Base-by-base conservation (phyloP, 2,113 vertebrate genomes). In the Sitta europaea region DNA sequence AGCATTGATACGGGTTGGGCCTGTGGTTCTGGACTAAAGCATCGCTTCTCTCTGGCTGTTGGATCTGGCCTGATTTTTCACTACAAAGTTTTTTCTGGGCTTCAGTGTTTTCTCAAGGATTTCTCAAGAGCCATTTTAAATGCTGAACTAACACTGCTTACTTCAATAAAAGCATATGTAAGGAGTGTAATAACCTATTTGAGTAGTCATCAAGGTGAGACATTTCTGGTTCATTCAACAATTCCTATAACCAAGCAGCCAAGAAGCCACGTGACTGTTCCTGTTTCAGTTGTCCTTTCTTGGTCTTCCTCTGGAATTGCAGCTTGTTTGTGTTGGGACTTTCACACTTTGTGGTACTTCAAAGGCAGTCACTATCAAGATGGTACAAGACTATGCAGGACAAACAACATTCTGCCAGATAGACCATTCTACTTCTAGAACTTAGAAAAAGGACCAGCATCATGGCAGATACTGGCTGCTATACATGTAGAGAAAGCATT, bases 1-100 rank as follows among this genome's bases (percentile, higher is more conserved):
- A 13, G 27, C 45, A 14, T 10, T 1, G 2, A 0, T 43, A 15
- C 1, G 17, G 25, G 12, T 25, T 81, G 47, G 31, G 36, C 7
- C 5, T 45, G 17, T 3, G 2, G 10, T 2, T 9, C 15, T 7
- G 14, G 24, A 61, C 22, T 66, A 61, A 11, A 10, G 21, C 20
- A 23, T 79, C 2, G 1, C 13, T n/a, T 71, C 17, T 71, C 15
- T 75, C 19, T 81, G 40, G 9, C 40, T 78, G 12, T 82, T 82
- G 38, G 11, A 55, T 73, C 29, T 65, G 13, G 23, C 36, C 27
- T 71, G 12, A 11, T 59, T 63, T 76, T 59, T 76, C 17, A 45
- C 21, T 57, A 9, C 42, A 23, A 28, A 0, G 1, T 10, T 62
- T 51, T 74, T 86, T 63, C 33, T 55, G 20, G 18, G 12, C 43